phyloP scores from a whole-genome alignment of 1,140 invertebrate genomes.

The Zaprionus kolodkinae region DNA sequence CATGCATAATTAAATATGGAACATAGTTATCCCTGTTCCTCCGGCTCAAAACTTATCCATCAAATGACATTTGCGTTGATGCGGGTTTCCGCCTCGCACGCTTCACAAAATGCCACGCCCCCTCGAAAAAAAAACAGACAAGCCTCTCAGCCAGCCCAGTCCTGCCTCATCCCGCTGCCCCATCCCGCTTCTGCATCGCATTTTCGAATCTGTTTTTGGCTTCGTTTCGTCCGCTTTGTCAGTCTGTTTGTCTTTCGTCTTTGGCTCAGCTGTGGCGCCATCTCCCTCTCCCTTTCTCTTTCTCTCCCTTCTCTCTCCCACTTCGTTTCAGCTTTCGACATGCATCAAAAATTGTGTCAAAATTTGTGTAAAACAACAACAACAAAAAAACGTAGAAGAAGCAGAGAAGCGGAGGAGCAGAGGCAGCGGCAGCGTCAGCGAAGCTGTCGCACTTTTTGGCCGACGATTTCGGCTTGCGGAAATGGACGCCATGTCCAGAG shows the following conservation, averaged over 20 bases:
- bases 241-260: conserved; percentile 64
- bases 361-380: conserved; percentile 55
- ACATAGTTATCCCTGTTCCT: conserved; percentile 65
- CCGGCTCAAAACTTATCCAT: conserved; percentile 75
- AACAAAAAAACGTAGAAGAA: not conserved
- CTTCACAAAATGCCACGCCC: conserved; percentile 21
- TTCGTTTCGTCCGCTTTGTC: not conserved
- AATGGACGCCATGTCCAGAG: conserved; percentile 1
- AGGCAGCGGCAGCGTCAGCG: not conserved
- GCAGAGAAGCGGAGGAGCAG: no score
- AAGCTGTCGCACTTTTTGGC: conserved; percentile 21
- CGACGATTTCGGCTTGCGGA: conserved; percentile 34
- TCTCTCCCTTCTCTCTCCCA: not conserved
- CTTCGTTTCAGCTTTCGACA: conserved; percentile 73
- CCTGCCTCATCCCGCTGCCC: not conserved
- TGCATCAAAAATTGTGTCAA: conserved; percentile 79
- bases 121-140: conserved; percentile 9
- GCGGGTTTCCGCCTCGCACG: conserved; percentile 56
- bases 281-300: conserved; percentile 8
- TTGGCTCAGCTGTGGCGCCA: conserved; percentile 36
- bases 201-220: conserved; percentile 2
- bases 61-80: conserved; percentile 80
- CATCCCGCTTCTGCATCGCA: conserved; percentile 2
- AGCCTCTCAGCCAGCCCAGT: not conserved
- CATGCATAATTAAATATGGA: conserved; percentile 80